Percentiles rank a stretch among this genome's conserved stretches.
Conservation (phyloP, 2,888 invertebrate species). For the Alcis repandata region DNA sequence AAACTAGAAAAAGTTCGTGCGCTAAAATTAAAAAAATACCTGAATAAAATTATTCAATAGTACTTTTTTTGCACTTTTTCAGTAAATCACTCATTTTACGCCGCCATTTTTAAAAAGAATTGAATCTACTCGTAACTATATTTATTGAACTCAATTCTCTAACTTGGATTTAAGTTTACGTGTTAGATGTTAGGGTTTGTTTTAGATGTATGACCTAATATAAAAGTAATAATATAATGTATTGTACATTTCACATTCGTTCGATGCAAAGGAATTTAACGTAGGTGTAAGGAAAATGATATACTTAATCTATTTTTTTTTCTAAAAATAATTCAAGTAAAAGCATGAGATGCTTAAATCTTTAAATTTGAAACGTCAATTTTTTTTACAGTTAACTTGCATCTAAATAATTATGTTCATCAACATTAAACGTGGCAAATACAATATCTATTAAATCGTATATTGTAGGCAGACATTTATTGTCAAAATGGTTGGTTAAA, state of each 20-base stretch:
- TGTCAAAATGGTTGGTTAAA: no score
- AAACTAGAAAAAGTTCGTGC: no score
- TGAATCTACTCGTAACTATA: no score
- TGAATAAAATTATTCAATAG: no score
- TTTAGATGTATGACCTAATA: not conserved
- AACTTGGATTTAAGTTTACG: not conserved
- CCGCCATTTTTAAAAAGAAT: no score
- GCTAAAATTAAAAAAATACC: no score
- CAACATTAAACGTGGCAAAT: not conserved
- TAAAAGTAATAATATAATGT: constrained; percentile 36
- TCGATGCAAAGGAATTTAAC: constrained; percentile 80
- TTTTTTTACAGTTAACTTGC: no score
- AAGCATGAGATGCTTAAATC: constrained; percentile 36
- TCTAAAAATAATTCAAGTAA: constrained; percentile 13
- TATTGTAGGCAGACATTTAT: no score
- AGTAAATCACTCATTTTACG: no score
- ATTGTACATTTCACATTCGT: constrained; percentile 62
- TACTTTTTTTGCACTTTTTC: no score
- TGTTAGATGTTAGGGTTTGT: not conserved
- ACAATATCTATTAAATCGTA: no score
- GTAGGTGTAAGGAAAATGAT: constrained; percentile 56
- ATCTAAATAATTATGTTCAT: not conserved
- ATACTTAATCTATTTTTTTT: constrained; percentile 15
- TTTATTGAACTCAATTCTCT: not conserved
- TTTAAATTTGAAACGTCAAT: constrained; percentile 2